phyloP scores from a whole-genome alignment of 2,797 vertebrate genomes.

The Acridotheres tristis region DNA sequence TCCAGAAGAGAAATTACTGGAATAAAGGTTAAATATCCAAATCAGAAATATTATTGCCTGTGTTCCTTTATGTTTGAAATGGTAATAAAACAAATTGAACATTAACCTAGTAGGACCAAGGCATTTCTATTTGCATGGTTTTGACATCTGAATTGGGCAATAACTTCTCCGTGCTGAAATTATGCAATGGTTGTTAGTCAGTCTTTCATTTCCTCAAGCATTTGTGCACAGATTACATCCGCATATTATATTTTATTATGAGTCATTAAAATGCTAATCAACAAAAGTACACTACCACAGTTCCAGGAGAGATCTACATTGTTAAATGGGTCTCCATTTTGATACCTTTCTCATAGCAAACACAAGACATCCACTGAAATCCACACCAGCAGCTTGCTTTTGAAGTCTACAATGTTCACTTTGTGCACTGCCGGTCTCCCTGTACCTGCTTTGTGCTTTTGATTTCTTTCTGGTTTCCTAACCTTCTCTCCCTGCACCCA shows the following conservation, averaged over 20 bases:
- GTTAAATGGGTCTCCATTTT: background rate
- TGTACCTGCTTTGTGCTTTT: background rate
- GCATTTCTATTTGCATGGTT: conserved; percentile 17
- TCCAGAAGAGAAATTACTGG: conserved; percentile 25
- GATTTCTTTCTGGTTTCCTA: background rate
- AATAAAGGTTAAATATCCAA: conserved; percentile 58
- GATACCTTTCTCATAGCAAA: background rate
- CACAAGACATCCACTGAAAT: background rate
- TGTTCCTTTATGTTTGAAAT: conserved; percentile 39
- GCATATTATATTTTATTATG: conserved; percentile 72
- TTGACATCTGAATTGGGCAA: conserved; percentile 48
- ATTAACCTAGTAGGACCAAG: conserved; percentile 42
- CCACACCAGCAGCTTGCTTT: background rate
- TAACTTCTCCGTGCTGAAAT: conserved; percentile 59
- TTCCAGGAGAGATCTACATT: conserved; percentile 24
- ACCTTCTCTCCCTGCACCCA: background rate
- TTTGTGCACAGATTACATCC: conserved; percentile 71
- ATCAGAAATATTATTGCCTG: conserved; percentile 43
- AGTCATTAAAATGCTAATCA: conserved; percentile 61
- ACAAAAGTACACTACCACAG: conserved; percentile 27
- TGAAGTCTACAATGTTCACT: background rate
- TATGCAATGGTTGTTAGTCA: conserved; percentile 38
- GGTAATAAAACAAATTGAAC: conserved; percentile 55
- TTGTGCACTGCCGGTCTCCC: background rate
- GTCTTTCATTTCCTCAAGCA: conserved; percentile 71